Conservation (phyloP, 2,888 invertebrate genomes). For the Nomada hirtipes region DNA sequence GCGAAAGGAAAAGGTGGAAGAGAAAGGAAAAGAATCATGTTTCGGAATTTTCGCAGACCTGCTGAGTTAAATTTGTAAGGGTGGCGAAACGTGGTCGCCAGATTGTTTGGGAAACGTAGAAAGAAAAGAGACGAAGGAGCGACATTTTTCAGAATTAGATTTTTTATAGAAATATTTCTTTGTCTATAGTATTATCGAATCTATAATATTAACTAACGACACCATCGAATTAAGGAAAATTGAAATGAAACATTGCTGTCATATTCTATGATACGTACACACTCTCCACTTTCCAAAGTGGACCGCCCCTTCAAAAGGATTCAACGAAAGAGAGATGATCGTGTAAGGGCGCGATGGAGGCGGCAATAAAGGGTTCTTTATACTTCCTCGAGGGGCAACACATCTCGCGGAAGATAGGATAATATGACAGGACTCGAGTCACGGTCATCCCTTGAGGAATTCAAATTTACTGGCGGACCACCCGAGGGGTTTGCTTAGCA, state of each 20-base stretch:
- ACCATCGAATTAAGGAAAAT: no score
- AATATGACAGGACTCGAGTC: conserved; percentile 38
- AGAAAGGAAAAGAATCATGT: neutral
- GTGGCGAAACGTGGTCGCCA: conserved; percentile 40
- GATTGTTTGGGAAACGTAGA: conserved; percentile 14
- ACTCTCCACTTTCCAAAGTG: neutral
- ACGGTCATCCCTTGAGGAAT: conserved; percentile 55
- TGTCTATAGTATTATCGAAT: no score
- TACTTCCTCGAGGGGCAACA: conserved; percentile 8
- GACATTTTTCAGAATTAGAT: no score
- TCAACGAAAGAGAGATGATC: neutral
- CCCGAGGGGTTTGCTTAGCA: conserved; percentile 57
- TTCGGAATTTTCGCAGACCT: conserved; percentile 26
- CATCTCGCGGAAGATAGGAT: conserved; percentile 27
- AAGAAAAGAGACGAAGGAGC: no score
- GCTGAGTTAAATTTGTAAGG: neutral
- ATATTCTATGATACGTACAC: no score
- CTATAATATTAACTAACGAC: no score
- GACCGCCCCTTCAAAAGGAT: neutral
- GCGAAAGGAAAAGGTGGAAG: neutral
- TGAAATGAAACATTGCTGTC: no score
- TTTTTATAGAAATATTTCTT: no score
- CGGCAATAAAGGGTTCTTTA: conserved; percentile 34
- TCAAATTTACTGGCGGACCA: conserved; percentile 58
- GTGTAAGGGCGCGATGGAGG: conserved; percentile 16